Evolutionary conservation across 92 coral and sea anemone species (phyloP).

Genomic region (Blastomussa wellsi): DNA sequence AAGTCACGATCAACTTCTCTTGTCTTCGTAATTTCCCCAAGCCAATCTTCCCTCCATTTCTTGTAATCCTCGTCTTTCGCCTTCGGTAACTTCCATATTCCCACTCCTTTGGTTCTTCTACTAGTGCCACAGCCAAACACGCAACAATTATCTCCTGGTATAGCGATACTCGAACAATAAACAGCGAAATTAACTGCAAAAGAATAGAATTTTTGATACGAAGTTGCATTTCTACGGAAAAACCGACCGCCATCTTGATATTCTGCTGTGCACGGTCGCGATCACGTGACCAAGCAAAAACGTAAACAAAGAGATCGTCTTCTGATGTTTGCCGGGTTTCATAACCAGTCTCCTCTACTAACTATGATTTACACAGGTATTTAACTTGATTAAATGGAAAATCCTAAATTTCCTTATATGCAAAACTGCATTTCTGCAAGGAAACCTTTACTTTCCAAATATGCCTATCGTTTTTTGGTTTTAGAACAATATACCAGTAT

Average conservation of each 20-base stretch:
- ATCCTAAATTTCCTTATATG: constrained; percentile 4
- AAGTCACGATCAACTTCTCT: constrained; percentile 36
- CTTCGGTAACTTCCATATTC: constrained; percentile 54
- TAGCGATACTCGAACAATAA: constrained; percentile 3
- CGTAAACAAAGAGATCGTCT: too few relatives aligned
- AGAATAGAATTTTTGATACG: not conserved
- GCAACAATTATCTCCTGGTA: constrained; percentile 51
- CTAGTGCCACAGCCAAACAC: constrained; percentile 53
- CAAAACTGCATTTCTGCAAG: constrained; percentile 3
- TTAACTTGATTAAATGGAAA: too few relatives aligned
- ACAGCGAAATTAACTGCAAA: not conserved
- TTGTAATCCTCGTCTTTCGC: constrained; percentile 47
- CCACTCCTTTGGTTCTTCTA: constrained; percentile 53
- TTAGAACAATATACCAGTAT: constrained; percentile 1
- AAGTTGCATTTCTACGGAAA: not conserved
- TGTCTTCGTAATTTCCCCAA: constrained; percentile 34
- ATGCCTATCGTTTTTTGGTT: too few relatives aligned
- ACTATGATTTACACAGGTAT: too few relatives aligned
- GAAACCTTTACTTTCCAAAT: constrained; percentile 16
- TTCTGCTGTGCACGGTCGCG: not conserved
- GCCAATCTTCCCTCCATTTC: constrained; percentile 60
- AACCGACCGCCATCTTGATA: not conserved
- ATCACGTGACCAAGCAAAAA: not conserved
- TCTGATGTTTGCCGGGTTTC: too few relatives aligned
- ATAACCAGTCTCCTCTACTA: too few relatives aligned